A percentile compares a stretch with the other conserved stretches of the same genome.
These are phyloP conservation scores for Brachyistius frenatus DNA, from an alignment of 2,113 vertebrate genomes.

Conservation along the genomic window DNA sequence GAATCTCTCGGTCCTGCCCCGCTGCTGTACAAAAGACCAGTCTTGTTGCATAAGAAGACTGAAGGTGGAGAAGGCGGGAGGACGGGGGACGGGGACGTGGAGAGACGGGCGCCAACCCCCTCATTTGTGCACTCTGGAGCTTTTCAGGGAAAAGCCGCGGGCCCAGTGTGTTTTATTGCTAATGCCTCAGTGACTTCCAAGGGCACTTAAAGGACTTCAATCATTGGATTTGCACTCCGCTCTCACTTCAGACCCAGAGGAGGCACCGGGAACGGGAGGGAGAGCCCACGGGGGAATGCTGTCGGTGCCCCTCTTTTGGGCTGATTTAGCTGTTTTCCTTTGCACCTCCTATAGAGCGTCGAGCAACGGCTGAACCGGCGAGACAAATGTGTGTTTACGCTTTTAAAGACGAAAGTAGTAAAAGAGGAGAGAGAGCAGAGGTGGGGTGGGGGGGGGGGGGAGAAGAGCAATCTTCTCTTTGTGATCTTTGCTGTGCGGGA, in stretches of 20 bases:
- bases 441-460: too few species aligned
- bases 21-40: conserved; percentile 55
- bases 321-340: conserved; percentile 81
- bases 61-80: conserved; percentile 38
- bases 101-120: conserved; percentile 68
- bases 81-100: conserved; percentile 14
- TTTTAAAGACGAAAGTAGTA: conserved; percentile 39
- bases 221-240: conserved; percentile 71
- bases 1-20: conserved; percentile 24
- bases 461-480: conserved; percentile 54
- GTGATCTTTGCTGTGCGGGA: conserved; percentile 37
- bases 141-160: conserved; percentile 68
- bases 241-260: conserved; percentile 68
- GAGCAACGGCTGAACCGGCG: conserved; percentile 52
- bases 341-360: conserved; percentile 52
- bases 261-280: conserved; percentile 54
- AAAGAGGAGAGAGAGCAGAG: conserved; percentile 12
- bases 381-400: conserved; percentile 80
- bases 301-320: conserved; percentile 52
- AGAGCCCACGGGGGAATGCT: conserved; percentile 48
- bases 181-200: conserved; percentile 78
- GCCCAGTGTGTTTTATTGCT: conserved; percentile 78
- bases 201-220: conserved; percentile 72
- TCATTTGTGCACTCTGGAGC: conserved; percentile 53
- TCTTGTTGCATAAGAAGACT: conserved; percentile 55